Evolutionary conservation across 1,140 invertebrate genomes (phyloP).

Genomic region (Ceratosolen fusciceps): DNA sequence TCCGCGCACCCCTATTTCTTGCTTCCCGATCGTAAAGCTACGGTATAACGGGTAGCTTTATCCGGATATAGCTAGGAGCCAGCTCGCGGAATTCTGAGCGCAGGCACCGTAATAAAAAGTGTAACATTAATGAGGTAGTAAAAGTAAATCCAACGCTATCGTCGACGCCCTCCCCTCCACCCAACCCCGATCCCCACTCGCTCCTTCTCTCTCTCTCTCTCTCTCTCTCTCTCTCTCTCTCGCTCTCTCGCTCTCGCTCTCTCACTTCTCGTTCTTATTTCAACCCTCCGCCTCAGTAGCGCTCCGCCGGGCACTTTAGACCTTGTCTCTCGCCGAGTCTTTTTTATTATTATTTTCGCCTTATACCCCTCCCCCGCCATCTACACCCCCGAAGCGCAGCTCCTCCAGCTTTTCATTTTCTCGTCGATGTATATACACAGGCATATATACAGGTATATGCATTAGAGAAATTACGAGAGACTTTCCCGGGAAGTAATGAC

Average conservation of each 20-base stretch:
- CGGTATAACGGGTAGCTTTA: conserved; percentile 55
- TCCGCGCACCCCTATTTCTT: conserved; percentile 3
- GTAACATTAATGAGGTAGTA: conserved; percentile 68
- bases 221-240: too few species aligned
- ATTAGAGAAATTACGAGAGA: too few species aligned
- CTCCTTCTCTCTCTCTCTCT: too few species aligned
- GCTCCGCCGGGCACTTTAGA: too few species aligned
- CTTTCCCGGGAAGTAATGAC: too few species aligned
- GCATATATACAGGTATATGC: too few species aligned
- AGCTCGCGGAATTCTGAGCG: conserved; percentile 52
- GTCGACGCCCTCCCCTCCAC: conserved; percentile 55
- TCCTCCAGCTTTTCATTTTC: conserved; percentile 11
- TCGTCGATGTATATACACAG: too few species aligned
- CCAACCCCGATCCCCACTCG: too few species aligned
- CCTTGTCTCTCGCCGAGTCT: too few species aligned
- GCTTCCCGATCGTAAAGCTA: conserved; percentile 59
- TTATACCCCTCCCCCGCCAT: too few species aligned
- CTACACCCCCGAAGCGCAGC: not conserved
- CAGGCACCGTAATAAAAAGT: conserved; percentile 65
- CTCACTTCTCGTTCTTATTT: conserved; percentile 1
- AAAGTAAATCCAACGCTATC: conserved; percentile 66
- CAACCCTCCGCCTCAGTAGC: not conserved
- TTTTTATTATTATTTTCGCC: too few species aligned
- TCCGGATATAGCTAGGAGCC: conserved; percentile 56
- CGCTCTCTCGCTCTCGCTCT: too few species aligned